Conservation (phyloP, 1,140 invertebrate genomes). For the Diorhabda sublineata region DNA sequence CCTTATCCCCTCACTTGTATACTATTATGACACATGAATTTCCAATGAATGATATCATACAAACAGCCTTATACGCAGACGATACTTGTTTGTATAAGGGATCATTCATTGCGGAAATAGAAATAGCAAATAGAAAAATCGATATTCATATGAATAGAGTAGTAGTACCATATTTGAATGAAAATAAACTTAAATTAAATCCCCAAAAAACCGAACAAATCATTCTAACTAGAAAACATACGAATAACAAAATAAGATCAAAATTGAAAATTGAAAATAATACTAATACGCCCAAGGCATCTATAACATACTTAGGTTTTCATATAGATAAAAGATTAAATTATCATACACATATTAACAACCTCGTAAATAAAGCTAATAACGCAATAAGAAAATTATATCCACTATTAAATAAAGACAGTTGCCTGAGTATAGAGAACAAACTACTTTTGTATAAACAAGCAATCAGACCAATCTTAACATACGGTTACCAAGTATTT, state of each 20-base stretch:
- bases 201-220: conserved; percentile 11
- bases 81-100: conserved; percentile 37
- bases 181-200: conserved; percentile 20
- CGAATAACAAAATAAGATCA: not conserved
- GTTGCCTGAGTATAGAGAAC: no score
- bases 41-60: conserved; percentile 20
- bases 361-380: not conserved
- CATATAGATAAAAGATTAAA: not conserved
- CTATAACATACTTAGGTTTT: not conserved
- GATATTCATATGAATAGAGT: conserved; percentile 17
- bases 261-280: not conserved
- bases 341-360: not conserved
- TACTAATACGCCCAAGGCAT: not conserved
- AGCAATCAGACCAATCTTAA: no score
- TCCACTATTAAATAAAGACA: not conserved
- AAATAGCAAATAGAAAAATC: conserved; percentile 15
- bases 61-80: conserved; percentile 38
- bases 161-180: not conserved
- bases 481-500: no score
- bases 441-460: no score
- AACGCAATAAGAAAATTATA: not conserved
- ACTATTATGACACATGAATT: conserved; percentile 31
- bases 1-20: conserved; percentile 31
- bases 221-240: conserved; percentile 15
- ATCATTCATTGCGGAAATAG: conserved; percentile 22